Evolutionary conservation across 2,888 invertebrate genomes (phyloP).

Genomic region (Sarcophaga caerulescens): DNA sequence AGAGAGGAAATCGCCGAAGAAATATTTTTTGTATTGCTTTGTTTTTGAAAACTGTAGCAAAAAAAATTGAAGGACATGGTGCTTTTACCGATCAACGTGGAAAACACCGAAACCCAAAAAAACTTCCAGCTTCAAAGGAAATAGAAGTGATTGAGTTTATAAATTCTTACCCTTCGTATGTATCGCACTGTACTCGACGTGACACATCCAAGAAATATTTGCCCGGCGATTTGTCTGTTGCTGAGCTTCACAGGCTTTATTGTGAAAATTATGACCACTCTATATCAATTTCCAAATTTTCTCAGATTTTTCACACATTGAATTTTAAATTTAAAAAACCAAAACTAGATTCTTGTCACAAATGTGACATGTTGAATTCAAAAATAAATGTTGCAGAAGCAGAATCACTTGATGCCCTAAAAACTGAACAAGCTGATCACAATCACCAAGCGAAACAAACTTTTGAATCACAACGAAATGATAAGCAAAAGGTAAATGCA

Average conservation of each 20-base stretch:
- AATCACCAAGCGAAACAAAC: slow-evolving; percentile 24
- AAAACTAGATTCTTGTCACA: slow-evolving; percentile 61
- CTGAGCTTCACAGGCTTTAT: slow-evolving; percentile 43
- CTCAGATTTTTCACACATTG: slow-evolving; percentile 55
- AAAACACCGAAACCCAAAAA: slow-evolving; percentile 21
- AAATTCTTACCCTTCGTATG: slow-evolving; percentile 39
- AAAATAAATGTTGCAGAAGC: slow-evolving; percentile 50
- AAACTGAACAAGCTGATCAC: slow-evolving; percentile 17
- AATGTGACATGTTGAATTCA: slow-evolving; percentile 61
- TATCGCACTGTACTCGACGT: slow-evolving; percentile 16
- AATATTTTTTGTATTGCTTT: too few species aligned
- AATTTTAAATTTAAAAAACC: too few species aligned
- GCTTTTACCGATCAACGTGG: slow-evolving; percentile 1
- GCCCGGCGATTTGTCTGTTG: slow-evolving; percentile 12
- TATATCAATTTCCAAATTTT: slow-evolving; percentile 60
- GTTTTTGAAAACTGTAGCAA: slow-evolving; percentile 50
- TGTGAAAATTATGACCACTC: slow-evolving; percentile 27
- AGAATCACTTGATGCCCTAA: slow-evolving; percentile 33
- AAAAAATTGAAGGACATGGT: slow-evolving; percentile 47
- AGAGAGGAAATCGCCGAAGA: too few species aligned
- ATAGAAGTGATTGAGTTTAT: slow-evolving; percentile 19
- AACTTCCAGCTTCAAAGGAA: slow-evolving; percentile 51
- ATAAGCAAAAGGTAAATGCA: slow-evolving; percentile 51
- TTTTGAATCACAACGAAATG: slow-evolving; percentile 37
- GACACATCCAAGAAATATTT: slow-evolving; percentile 31